Base-by-base conservation (phyloP, 2,113 vertebrate genomes). In the Poicephalus gulielmi region DNA sequence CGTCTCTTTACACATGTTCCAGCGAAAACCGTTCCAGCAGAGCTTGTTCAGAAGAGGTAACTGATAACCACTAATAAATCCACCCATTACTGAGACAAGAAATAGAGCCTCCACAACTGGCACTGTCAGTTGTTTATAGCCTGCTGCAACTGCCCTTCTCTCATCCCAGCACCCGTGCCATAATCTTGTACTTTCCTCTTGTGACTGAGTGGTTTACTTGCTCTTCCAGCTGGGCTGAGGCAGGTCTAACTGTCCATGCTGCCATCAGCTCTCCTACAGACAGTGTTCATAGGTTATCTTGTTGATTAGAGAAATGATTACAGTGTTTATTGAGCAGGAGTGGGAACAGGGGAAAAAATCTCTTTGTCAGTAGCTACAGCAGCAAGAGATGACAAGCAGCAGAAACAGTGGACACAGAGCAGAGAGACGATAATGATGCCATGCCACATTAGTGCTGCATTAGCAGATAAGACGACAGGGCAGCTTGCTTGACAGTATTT, bases 391-490 rank as follows among this genome's bases (percentile, higher is more conserved):
- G 47, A 37, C 28, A 44, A 67, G 79, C 83, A 90, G 88, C 83
- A 69, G 84, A 22, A 70, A n/a, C 63, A 43, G 90, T 78, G 90
- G 96, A 67, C 79, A 3, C 3, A n/a, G 66, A 78, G 70, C 17
- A 52, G 23, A 46, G 88, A 53, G 80, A 55, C 68, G 69, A 77
- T 95, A 84, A 94, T 62, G 92, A 62, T 95, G 92, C 92, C 83
- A 31, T 68, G 85, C 67, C 83, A 86, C 76, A 20, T 96, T 94
- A 94, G 86, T 94, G 90, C 92, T 94, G 95, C 83, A 68, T 92
- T 96, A 93, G 92, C 69, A 88, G 88, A 94, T 97, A 93, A 93
- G 88, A 71, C 90, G 88, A 73, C 6, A 0, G 79, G 66, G 33
- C 9, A 8, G 90, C 46, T n/a, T 71, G 79, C 88, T 88, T 94